Evolutionary conservation across 1,140 invertebrate genomes (phyloP).

Genomic region (Drosophila pruinosa): DNA sequence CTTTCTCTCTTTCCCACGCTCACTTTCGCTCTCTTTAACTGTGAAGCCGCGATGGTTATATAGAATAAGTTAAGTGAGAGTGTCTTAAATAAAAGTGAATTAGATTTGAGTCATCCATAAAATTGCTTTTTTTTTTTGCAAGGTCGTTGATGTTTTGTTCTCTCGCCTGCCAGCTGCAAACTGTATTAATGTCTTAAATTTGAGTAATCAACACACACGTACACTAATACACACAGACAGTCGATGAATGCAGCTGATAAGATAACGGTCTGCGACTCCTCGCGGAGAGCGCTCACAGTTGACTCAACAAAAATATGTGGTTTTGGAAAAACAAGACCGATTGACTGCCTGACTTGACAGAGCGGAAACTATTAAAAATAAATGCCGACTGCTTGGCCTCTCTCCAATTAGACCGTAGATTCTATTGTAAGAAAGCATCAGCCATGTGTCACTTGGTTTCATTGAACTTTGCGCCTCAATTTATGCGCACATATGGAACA

Average conservation of each 20-base stretch:
- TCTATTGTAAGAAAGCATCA: slow-evolving; percentile 24
- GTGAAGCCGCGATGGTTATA: slow-evolving; percentile 1
- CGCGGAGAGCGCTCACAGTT: slow-evolving; percentile 1
- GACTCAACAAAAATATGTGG: slow-evolving; percentile 22
- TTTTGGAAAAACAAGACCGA: background rate
- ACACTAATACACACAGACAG: background rate
- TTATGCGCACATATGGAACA: slow-evolving; percentile 2
- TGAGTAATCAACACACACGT: background rate
- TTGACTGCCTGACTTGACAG: background rate
- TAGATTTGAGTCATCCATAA: slow-evolving; percentile 62
- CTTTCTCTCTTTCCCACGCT: background rate
- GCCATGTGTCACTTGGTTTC: slow-evolving; percentile 67
- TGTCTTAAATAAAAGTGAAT: slow-evolving; percentile 60
- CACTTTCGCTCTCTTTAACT: slow-evolving; percentile 27
- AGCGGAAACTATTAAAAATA: slow-evolving; percentile 24
- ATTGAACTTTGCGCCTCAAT: slow-evolving; percentile 62
- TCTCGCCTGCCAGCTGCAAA: slow-evolving; percentile 19
- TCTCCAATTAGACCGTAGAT: slow-evolving; percentile 25
- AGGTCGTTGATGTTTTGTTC: slow-evolving; percentile 44
- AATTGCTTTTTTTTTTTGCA: slow-evolving; percentile 27
- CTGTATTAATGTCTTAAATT: background rate
- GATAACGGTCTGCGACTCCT: slow-evolving; percentile 21
- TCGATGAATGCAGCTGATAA: slow-evolving; percentile 29
- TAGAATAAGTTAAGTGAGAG: slow-evolving; percentile 4
- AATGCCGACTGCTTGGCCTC: slow-evolving; percentile 20